phyloP scores from a whole-genome alignment of 2,797 vertebrate species.

The Sebastes hopkinsi region DNA sequence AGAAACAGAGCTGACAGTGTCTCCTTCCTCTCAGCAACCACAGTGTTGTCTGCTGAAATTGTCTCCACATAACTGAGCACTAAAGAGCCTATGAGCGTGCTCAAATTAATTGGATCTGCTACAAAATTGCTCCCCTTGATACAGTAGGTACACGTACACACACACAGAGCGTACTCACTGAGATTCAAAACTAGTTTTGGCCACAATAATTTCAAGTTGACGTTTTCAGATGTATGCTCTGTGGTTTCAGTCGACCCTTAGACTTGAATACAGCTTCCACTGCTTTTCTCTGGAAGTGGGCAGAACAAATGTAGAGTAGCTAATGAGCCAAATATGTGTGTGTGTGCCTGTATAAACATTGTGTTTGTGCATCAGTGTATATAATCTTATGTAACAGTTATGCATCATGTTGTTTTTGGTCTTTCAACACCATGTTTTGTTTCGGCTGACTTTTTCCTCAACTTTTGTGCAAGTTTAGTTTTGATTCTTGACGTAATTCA shows the following conservation, averaged over 20 bases:
- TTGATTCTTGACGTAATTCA: background rate
- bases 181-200: slow-evolving; percentile 25
- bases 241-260: slow-evolving; percentile 7
- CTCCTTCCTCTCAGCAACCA: slow-evolving; percentile 10
- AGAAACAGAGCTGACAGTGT: background rate
- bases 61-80: slow-evolving; percentile 36
- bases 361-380: background rate
- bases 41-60: slow-evolving; percentile 23
- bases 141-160: slow-evolving; percentile 21
- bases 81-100: slow-evolving; percentile 20
- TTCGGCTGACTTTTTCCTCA: background rate
- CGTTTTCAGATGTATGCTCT: slow-evolving; percentile 5
- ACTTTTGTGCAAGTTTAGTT: background rate
- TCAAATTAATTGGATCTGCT: slow-evolving; percentile 66
- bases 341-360: background rate
- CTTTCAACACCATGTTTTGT: background rate
- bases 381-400: background rate
- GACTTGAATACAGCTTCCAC: background rate
- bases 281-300: background rate
- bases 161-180: background rate
- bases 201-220: slow-evolving; percentile 10
- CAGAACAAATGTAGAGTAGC: slow-evolving; percentile 19
- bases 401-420: background rate
- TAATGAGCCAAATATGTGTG: slow-evolving; percentile 1
- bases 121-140: slow-evolving; percentile 34